These are phyloP conservation scores for Cinclus cinclus DNA, from an alignment of 2,113 vertebrate species.

Conservation along the genomic window DNA sequence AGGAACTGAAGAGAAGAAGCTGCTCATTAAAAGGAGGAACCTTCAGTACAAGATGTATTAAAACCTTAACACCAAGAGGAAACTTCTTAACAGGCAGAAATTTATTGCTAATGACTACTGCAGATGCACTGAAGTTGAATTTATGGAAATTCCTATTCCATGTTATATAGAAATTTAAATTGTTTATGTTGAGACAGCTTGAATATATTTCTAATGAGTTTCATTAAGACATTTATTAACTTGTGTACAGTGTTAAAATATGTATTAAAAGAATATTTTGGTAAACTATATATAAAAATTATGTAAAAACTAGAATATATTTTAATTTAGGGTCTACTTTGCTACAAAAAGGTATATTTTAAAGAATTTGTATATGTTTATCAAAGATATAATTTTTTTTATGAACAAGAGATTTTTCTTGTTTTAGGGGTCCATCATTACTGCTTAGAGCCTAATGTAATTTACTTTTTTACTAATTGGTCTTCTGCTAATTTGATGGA, in stretches of 20 bases:
- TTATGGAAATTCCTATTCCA: slow-evolving; percentile 34
- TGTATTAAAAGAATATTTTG: slow-evolving; percentile 76
- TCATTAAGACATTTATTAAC: slow-evolving; percentile 68
- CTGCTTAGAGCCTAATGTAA: neutral
- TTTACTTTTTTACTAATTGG: slow-evolving; percentile 13
- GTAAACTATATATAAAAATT: slow-evolving; percentile 70
- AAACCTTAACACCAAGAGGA: slow-evolving; percentile 24
- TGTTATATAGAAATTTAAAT: slow-evolving; percentile 46
- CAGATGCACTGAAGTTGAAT: slow-evolving; percentile 70
- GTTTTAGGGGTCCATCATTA: slow-evolving; percentile 9
- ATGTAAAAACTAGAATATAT: slow-evolving; percentile 78
- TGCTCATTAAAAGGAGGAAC: slow-evolving; percentile 12
- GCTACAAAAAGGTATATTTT: slow-evolving; percentile 74
- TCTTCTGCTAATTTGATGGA: neutral
- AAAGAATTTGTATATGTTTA: slow-evolving; percentile 61
- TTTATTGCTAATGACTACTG: slow-evolving; percentile 60
- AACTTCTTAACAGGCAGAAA: slow-evolving; percentile 42
- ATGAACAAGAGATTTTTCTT: slow-evolving; percentile 18
- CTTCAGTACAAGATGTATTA: slow-evolving; percentile 31
- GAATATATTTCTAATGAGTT: slow-evolving; percentile 72
- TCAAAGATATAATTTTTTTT: slow-evolving; percentile 31
- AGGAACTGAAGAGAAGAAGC: slow-evolving; percentile 7
- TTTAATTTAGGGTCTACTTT: slow-evolving; percentile 75
- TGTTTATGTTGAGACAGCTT: slow-evolving; percentile 61
- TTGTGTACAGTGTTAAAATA: slow-evolving; percentile 76